phyloP scores from a whole-genome alignment of 2,113 vertebrate genomes.

The Trematocara stigmaticum region DNA sequence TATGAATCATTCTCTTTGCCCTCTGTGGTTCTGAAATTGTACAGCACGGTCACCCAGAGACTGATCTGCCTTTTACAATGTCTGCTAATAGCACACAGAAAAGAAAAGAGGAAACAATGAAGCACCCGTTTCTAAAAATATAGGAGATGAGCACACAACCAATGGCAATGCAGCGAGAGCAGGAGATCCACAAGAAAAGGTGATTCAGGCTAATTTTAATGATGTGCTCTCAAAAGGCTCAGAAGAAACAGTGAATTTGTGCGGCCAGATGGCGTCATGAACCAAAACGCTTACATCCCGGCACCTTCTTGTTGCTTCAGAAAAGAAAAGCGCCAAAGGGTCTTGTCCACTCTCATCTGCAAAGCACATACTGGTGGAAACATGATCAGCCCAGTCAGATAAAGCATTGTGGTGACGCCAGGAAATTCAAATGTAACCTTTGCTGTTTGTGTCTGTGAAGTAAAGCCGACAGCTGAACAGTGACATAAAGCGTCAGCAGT shows the following conservation, averaged over 20 bases:
- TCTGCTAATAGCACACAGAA: background rate
- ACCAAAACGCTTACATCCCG: background rate
- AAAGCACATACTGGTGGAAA: background rate
- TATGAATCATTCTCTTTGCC: slow-evolving; percentile 20
- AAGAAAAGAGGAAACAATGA: background rate
- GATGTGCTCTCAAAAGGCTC: background rate
- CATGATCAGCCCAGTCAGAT: background rate
- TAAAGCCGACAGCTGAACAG: background rate
- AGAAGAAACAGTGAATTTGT: background rate
- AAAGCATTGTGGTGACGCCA: background rate
- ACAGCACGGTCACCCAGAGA: background rate
- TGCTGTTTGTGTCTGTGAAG: background rate
- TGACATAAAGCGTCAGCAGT: background rate
- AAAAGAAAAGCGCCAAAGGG: background rate
- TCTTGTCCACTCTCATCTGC: background rate
- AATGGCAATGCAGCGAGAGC: background rate
- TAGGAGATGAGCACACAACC: background rate
- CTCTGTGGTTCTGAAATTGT: background rate
- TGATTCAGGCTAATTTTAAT: background rate
- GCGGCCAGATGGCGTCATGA: background rate
- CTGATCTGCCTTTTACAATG: background rate
- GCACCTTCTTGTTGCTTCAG: background rate
- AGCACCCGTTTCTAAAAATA: slow-evolving; percentile 4
- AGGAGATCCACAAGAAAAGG: background rate
- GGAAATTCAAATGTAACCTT: slow-evolving; percentile 40